Evolutionary conservation across 2,113 vertebrate genomes (phyloP).

Genomic region (Strix uralensis): DNA sequence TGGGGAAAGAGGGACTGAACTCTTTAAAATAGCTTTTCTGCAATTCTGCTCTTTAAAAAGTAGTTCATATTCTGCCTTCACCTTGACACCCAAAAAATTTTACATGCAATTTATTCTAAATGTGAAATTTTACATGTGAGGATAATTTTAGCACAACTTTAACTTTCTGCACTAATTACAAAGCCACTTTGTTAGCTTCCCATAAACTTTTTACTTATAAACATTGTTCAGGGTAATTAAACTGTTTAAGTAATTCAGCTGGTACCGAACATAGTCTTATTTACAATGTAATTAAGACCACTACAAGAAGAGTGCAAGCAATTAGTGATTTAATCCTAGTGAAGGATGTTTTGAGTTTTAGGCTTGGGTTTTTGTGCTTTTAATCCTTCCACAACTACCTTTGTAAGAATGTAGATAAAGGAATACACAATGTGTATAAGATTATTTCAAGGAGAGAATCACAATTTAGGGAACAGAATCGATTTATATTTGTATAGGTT

Average conservation of each 20-base stretch:
- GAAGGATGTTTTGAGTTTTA: background rate
- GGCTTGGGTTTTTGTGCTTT: background rate
- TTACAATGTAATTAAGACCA: background rate
- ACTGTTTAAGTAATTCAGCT: background rate
- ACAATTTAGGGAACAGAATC: background rate
- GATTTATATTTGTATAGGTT: background rate
- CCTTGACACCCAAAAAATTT: background rate
- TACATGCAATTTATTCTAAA: background rate
- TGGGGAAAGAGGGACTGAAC: background rate
- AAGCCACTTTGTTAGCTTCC: background rate
- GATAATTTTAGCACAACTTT: background rate
- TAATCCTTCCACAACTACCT: background rate
- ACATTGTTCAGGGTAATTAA: constrained; percentile 5
- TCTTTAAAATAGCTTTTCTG: background rate
- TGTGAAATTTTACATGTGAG: background rate
- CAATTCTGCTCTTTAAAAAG: background rate
- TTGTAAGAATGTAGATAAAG: background rate
- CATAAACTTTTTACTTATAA: background rate
- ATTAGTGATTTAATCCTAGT: background rate
- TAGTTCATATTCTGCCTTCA: background rate
- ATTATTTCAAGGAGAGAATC: background rate
- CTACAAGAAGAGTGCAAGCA: background rate
- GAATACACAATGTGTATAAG: background rate
- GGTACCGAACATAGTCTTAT: background rate
- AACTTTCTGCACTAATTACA: background rate